Base-by-base conservation (phyloP, 1,140 invertebrate genomes). In the Drosophila orosa region DNA sequence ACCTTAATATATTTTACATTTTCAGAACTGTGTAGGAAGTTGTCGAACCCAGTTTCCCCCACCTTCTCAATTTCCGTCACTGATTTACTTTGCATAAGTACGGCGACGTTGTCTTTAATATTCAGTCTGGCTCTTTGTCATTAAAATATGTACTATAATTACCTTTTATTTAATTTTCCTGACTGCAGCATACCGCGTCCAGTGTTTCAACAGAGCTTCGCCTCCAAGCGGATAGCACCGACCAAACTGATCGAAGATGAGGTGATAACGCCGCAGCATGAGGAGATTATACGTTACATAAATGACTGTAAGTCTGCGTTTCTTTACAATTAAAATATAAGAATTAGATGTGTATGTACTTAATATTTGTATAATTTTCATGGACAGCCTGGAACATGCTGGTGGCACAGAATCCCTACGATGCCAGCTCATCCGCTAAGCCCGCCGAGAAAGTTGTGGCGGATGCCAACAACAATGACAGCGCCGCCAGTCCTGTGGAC, bases 211-310 rank as follows among this genome's bases (percentile, higher is more conserved):
- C 93, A 92, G 63, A 84, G 83, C 44, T 86, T 81, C 29, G 71
- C 84, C 10, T 79, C 85, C 17, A 92, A 90, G 52, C 92, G 91
- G 73, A 75, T 79, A 58, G 65, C 76, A 33, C 87, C 84, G 39
- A 90, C 80, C 63, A 91, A 91, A 61, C 80, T 90, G 22, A 83
- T 92, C 60, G 90, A 92, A 59, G 84, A 90, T 52, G 85, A 86
- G 67, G 79, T 90, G 55, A 80, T 91, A 61, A 91, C 90, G 22
- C 93, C 93, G 17, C 92, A 93, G 61, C 93, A 93, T 62, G 92
- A 93, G 68, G 93, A 93, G 82, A 92, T 93, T 39, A 92, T 93
- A 50, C 91, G 92, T 75, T 93, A 92, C 73, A 91, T 93, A 72
- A 91, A 90, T 66, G 90, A 91, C 31, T 91, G 90, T 91, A 78